These are phyloP conservation scores for Aspiorhynchus laticeps DNA, from an alignment of 2,113 vertebrate species.

Conservation along the genomic window DNA sequence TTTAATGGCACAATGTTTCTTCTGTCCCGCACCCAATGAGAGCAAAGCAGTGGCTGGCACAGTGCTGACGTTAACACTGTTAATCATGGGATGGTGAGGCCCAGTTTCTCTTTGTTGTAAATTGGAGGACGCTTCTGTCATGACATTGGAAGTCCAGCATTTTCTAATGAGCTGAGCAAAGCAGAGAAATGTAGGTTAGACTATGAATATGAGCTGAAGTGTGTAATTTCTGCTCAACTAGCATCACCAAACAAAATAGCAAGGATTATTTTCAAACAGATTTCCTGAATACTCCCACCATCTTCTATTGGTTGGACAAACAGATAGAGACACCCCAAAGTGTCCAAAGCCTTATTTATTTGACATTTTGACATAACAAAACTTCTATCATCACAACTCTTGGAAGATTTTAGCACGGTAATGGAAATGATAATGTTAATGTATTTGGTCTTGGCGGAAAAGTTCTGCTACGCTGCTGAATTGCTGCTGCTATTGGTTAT, in stretches of 20 bases:
- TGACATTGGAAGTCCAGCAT: neutral
- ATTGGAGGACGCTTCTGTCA: constrained; percentile 12
- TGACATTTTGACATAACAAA: too few species aligned
- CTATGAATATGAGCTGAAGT: neutral
- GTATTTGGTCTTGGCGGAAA: too few species aligned
- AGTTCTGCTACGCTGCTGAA: too few species aligned
- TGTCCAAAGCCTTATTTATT: too few species aligned
- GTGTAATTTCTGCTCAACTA: too few species aligned
- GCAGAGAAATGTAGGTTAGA: neutral
- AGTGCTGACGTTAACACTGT: constrained; percentile 33
- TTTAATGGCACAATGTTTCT: constrained; percentile 39
- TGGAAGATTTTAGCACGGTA: too few species aligned
- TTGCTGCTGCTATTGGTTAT: too few species aligned
- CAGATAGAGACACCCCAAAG: neutral
- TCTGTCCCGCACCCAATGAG: constrained; percentile 10
- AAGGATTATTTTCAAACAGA: neutral
- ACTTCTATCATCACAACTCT: too few species aligned
- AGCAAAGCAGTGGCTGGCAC: neutral
- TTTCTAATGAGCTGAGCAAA: neutral
- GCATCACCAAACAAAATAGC: neutral
- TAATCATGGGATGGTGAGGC: neutral
- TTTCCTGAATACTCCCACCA: neutral
- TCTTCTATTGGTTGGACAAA: neutral
- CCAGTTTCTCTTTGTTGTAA: constrained; percentile 26
- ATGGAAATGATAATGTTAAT: too few species aligned